Percentiles rank a stretch among this genome's conserved stretches.
These are phyloP conservation scores for Anolis apletophallus DNA, from an alignment of 2,797 vertebrate species.

Conservation along the genomic window DNA sequence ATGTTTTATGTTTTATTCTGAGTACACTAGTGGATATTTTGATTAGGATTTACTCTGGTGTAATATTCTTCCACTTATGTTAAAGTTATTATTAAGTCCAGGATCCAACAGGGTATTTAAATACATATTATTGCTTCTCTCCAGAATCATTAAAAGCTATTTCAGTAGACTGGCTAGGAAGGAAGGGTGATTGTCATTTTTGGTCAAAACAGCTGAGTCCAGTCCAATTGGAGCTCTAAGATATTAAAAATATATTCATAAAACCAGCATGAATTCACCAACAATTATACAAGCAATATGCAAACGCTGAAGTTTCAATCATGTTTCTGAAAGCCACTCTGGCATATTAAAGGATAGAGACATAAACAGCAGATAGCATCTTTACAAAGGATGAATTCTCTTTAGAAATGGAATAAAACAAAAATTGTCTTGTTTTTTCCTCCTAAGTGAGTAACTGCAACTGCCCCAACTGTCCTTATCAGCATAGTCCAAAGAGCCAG, in stretches of 20 bases:
- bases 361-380: not conserved
- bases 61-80: not conserved
- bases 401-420: slow-evolving; percentile 15
- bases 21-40: not conserved
- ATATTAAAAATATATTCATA: not conserved
- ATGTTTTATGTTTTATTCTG: not conserved
- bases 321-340: not conserved
- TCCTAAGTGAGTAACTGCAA: not conserved
- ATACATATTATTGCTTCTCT: no score
- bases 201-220: no score
- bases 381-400: not conserved
- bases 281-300: not conserved
- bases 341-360: not conserved
- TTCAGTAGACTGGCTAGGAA: no score
- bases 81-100: not conserved
- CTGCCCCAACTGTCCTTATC: slow-evolving; percentile 3
- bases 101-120: no score
- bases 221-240: no score
- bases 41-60: not conserved
- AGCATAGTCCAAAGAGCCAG: not conserved
- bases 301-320: not conserved
- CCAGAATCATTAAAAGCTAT: no score
- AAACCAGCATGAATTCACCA: not conserved
- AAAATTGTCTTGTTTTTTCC: not conserved
- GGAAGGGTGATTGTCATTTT: no score